Base-by-base conservation (phyloP, 2,113 vertebrate species). In the Heteronetta atricapilla region DNA sequence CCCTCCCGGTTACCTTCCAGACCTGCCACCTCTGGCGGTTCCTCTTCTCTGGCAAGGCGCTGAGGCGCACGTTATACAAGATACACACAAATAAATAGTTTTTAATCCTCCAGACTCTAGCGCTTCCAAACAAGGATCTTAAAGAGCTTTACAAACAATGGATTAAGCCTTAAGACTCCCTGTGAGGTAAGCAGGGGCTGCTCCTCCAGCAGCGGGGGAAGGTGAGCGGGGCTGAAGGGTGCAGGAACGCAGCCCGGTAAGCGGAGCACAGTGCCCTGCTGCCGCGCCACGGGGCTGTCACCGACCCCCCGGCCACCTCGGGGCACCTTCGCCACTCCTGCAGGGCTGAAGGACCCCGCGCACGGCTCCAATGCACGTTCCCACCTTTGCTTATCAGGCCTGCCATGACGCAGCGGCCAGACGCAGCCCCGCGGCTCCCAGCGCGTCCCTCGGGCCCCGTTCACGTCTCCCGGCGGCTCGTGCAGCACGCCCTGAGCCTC, bases 111-210 rank as follows among this genome's bases (percentile, higher is more conserved):
- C 62, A 77, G 95, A 93, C 78, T 95, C 90, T 62, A 93, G 85
- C 6, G 66, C 86, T 96, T 90, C 91, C 76, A 86, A 96, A 90
- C 91, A 93, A 89, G 85, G 92, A 97, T 91, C 94, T 93, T 94
- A 95, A 96, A 94, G 92, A 95, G 94, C 95, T 97, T 93, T 91
- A 66, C 90, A 97, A 97, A 97, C 95, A 97, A 95, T 93, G 93
- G 93, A 93, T 96, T 97, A 97, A 94, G 92, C 95, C 59, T 52
- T 81, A 92, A 92, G 88, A 88, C 80, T 92, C 88, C 36, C 50
- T 4, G 74, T 2, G 88, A 90, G 88, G 80, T 53, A 80, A 53
- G 84, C 34, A 90, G 96, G 86, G 25, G 81, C 36, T 60, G 76
- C 38, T n/a, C 46, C 17, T 25, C 3, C 64, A 0, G n/a, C 52